Evolutionary conservation across 2,888 invertebrate species (phyloP), one percentile per base, ranked within the genome.

Genomic region (Callinectes sapidus): DNA sequence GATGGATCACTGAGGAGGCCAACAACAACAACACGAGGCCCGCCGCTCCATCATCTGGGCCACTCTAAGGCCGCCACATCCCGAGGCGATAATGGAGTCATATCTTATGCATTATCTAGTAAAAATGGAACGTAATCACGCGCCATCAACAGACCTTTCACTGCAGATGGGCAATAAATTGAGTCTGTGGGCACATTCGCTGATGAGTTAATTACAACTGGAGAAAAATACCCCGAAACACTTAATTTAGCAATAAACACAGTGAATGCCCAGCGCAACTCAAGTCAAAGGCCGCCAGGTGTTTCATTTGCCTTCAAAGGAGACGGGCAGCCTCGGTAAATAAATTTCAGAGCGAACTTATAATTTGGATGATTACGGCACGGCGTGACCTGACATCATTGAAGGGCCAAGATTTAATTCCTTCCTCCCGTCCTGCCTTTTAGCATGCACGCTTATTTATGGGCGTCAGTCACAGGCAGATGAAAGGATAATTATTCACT

Each of bases 61-160:
- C 81, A 35, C 81, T 14, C 81, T 81, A 81, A 81, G 81, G 81
- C 81, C 81, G 81, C 81, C 81, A 81, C 81, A 81, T 81, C 81
- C 81, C 81, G 5, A n/a, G 35, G 87, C 39, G 35, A 39, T 61
- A 89, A 89, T 89, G 61, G 89, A 89, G 61, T 66, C 89, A 39
- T 89, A 66, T 61, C 89, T 89, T 28, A 35, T 61, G 39, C 61
- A 89, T 89, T 89, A 89, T 89, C 66, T 89, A 89, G 55, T 89
- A 89, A 66, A 89, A 35, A 23, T 66, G 54, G 35, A 66, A 66
- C 81, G 35, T 89, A 89, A 89, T 66, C n/a, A 89, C 32, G 28
- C 66, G 32, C 39, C 61, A 89, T 89, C 66, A 66, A 42, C 66
- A 28, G 61, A 39, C 89, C 66, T 89, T 48, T 32, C 32, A 89